Conservation (phyloP, 2,113 vertebrate genomes). For the Gymnocephalus cernua region DNA sequence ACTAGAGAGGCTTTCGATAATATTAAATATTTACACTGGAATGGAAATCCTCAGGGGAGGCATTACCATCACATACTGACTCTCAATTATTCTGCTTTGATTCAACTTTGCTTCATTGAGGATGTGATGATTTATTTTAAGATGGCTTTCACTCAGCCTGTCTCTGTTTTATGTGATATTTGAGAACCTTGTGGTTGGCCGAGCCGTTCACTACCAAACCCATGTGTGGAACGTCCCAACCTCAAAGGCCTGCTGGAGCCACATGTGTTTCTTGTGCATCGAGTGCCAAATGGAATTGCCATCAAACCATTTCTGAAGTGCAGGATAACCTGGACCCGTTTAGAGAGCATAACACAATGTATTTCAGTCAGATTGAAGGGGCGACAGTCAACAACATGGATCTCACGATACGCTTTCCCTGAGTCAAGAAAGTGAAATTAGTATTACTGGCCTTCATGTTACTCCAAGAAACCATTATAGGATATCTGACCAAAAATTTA, state of each 20-base stretch:
- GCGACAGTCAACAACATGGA: constrained; percentile 7
- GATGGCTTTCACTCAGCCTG: constrained; percentile 20
- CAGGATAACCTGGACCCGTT: constrained; percentile 43
- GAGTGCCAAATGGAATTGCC: constrained; percentile 43
- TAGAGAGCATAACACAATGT: constrained; percentile 20
- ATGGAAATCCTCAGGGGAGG: background rate
- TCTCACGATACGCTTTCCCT: constrained; percentile 12
- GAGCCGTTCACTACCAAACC: constrained; percentile 23
- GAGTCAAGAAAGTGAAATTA: constrained; percentile 13
- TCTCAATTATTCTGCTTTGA: background rate
- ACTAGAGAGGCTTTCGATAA: background rate
- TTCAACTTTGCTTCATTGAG: background rate
- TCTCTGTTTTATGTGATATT: constrained; percentile 24
- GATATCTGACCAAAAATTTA: constrained; percentile 5
- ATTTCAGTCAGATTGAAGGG: constrained; percentile 17
- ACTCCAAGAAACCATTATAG: constrained; percentile 28
- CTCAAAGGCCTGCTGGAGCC: constrained; percentile 47
- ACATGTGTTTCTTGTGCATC: constrained; percentile 47
- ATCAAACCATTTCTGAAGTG: constrained; percentile 33
- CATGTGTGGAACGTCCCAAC: constrained; percentile 31
- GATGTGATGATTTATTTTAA: constrained; percentile 36
- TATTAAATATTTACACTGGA: background rate
- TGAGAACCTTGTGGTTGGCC: background rate
- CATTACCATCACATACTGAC: background rate
- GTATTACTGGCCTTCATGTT: constrained; percentile 4